Conservation (phyloP, 2,113 vertebrate genomes). For the Macaca mulatta region DNA sequence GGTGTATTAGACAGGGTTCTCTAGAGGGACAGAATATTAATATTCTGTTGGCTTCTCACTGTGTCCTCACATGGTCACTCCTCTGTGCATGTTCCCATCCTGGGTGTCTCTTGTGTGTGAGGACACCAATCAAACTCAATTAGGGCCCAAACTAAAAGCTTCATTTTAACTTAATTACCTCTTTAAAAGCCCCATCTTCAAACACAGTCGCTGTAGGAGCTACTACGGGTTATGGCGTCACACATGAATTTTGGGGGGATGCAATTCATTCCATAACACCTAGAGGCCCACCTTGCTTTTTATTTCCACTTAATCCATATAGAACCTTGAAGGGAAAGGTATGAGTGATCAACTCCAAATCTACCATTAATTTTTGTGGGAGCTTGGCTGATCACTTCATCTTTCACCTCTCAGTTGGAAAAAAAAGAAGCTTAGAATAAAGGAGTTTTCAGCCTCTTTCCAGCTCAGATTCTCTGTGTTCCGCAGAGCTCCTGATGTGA, state of each 20-base stretch:
- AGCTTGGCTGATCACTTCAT: background rate
- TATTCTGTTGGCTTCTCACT: background rate
- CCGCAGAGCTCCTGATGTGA: background rate
- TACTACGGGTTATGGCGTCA: background rate
- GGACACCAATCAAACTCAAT: background rate
- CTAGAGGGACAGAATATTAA: too few species aligned
- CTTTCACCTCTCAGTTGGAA: background rate
- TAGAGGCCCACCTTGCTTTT: background rate
- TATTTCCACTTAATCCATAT: background rate
- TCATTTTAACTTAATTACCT: background rate
- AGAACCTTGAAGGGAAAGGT: background rate
- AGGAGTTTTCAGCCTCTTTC: background rate
- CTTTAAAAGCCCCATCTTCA: background rate
- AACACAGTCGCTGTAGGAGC: background rate
- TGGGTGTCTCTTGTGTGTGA: background rate
- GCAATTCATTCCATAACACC: background rate
- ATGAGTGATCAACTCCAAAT: background rate
- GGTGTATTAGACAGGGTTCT: too few species aligned
- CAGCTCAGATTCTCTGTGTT: background rate
- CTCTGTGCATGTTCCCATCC: background rate
- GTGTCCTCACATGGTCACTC: background rate
- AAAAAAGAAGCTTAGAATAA: background rate
- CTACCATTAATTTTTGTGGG: background rate
- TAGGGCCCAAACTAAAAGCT: background rate
- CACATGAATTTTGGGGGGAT: background rate